phyloP scores from a whole-genome alignment of 2,113 vertebrate genomes.

The Glaucidium brasilianum region DNA sequence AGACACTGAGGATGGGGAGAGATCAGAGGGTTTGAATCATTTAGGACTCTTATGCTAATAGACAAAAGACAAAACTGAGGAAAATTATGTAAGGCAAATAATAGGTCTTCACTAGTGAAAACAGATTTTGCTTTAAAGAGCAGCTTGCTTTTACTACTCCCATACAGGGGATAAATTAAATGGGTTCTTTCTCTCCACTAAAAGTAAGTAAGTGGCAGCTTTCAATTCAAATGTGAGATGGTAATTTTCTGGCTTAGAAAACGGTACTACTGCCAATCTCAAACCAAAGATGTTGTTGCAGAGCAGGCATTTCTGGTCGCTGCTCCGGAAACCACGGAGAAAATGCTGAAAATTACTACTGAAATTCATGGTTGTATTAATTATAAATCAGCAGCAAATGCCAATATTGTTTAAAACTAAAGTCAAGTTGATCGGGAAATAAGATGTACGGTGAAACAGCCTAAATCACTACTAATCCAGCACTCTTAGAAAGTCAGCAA shows the following conservation, averaged over 20 bases:
- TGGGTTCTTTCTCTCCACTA: not conserved
- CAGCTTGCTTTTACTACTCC: not conserved
- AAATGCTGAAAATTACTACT: not conserved
- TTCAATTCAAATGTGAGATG: not conserved
- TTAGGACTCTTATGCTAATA: not conserved
- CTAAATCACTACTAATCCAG: constrained; percentile 9
- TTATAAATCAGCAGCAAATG: not conserved
- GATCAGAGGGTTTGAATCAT: not conserved
- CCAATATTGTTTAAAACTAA: not conserved
- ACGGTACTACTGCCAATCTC: not conserved
- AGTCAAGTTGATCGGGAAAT: not conserved
- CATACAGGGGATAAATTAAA: not conserved
- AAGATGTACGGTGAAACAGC: not conserved
- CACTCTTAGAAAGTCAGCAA: not conserved
- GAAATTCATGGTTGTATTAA: not conserved
- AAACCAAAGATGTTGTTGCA: not conserved
- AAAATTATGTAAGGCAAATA: not conserved
- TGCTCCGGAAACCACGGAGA: not conserved
- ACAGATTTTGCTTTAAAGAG: not conserved
- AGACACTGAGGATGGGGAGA: not conserved
- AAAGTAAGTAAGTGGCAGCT: not conserved
- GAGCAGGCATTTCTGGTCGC: not conserved
- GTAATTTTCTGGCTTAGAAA: not conserved
- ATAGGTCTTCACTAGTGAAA: not conserved
- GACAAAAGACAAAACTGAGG: not conserved